Evolutionary conservation across 2,888 invertebrate genomes (phyloP).

Genomic region (Athripsodes cinereus): DNA sequence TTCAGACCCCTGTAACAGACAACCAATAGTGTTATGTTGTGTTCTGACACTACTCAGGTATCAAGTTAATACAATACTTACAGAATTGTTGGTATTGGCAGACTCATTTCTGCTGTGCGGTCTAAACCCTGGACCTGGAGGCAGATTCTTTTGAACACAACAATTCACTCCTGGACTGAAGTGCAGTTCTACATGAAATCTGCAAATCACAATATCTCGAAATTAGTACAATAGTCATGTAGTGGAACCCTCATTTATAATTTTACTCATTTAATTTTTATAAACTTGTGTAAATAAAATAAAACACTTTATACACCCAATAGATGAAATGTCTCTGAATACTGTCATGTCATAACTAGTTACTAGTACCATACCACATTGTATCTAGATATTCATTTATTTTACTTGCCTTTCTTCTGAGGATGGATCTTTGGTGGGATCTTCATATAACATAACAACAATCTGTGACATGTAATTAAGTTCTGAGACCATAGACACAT

Average conservation of each 20-base stretch:
- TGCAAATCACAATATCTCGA: conserved; percentile 25
- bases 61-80: conserved; percentile 35
- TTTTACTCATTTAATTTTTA: too few species aligned
- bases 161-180: conserved; percentile 98
- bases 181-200: conserved; percentile 97
- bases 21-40: too few species aligned
- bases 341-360: too few species aligned
- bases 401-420: conserved; percentile 70
- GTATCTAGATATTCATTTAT: not conserved
- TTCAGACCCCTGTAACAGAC: conserved; percentile 50
- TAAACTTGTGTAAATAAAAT: not conserved
- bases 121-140: conserved; percentile 88
- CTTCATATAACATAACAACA: conserved; percentile 98
- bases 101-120: conserved; percentile 87
- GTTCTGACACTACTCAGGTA: too few species aligned
- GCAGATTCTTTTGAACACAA: conserved; percentile 90
- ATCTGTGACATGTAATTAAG: conserved; percentile 99
- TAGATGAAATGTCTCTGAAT: too few species aligned
- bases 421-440: conserved; percentile 89
- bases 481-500: conserved; percentile 95
- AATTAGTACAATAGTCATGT: too few species aligned
- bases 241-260: too few species aligned
- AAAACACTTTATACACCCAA: too few species aligned
- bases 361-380: too few species aligned
- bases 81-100: conserved; percentile 55